A percentile compares a stretch with the other conserved stretches of the same genome.
Conservation (phyloP, 1,140 invertebrate genomes). For the Eumeta japonica region DNA sequence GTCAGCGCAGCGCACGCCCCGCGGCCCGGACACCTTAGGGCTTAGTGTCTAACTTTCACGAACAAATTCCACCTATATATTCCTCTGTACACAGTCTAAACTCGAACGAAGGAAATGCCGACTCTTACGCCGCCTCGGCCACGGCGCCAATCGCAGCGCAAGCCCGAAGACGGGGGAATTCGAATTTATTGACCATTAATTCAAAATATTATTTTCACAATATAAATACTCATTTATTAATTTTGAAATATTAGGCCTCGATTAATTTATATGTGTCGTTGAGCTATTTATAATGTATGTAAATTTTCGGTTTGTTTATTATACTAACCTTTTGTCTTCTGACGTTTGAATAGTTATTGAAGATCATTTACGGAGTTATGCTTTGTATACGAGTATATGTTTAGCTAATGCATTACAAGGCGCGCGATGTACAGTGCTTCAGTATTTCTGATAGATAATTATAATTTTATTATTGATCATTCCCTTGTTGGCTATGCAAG, state of each 20-base stretch:
- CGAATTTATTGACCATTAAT: slow-evolving; percentile 59
- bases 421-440: no score
- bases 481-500: no score
- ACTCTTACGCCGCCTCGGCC: slow-evolving; percentile 13
- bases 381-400: no score
- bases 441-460: no score
- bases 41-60: no score
- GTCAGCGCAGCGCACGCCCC: slow-evolving; percentile 38
- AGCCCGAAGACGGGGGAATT: slow-evolving; percentile 55
- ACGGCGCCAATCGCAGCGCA: slow-evolving; percentile 35
- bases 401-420: no score
- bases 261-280: slow-evolving; percentile 58
- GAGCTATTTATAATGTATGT: slow-evolving; percentile 57
- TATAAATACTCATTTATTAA: slow-evolving; percentile 59
- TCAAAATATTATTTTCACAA: slow-evolving; percentile 59
- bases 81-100: no score
- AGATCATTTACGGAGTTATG: slow-evolving; percentile 26
- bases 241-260: slow-evolving; percentile 58
- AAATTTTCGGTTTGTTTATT: slow-evolving; percentile 55
- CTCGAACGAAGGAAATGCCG: not conserved
- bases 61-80: no score
- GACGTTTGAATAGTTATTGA: slow-evolving; percentile 24
- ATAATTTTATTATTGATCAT: no score
- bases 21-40: slow-evolving; percentile 6
- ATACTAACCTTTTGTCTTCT: slow-evolving; percentile 49